A percentile compares a stretch with the other conserved stretches of the same genome.
These are phyloP conservation scores for Mycalesis mineus DNA, from an alignment of 2,888 invertebrate species.

Conservation along the genomic window DNA sequence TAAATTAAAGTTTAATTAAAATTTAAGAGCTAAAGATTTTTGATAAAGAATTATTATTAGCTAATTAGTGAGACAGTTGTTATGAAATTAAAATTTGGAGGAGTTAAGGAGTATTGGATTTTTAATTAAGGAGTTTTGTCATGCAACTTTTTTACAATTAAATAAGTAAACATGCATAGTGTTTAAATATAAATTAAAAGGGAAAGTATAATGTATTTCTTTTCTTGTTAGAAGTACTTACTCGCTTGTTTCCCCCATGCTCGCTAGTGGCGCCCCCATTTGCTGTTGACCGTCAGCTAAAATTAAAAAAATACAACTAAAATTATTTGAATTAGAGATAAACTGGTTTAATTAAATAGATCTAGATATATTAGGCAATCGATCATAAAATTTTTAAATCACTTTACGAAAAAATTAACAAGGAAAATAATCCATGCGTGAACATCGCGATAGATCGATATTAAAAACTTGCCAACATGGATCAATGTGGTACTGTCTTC, in stretches of 20 bases:
- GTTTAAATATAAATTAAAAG: not conserved
- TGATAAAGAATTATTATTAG: too few relatives aligned
- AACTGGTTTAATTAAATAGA: too few relatives aligned
- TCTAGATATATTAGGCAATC: too few relatives aligned
- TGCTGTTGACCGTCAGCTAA: conserved; percentile 73
- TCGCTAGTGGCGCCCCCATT: conserved; percentile 79
- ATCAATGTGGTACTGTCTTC: too few relatives aligned
- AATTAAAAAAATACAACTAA: conserved; percentile 19
- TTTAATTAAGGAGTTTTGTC: not conserved
- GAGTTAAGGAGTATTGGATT: not conserved
- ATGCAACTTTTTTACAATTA: conserved; percentile 5
- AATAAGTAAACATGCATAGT: conserved; percentile 9
- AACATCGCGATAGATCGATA: too few relatives aligned
- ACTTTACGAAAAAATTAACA: too few relatives aligned
- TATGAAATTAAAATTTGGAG: not conserved
- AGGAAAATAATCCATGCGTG: too few relatives aligned
- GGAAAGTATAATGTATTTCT: not conserved
- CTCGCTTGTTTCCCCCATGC: conserved; percentile 82
- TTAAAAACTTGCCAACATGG: too few relatives aligned
- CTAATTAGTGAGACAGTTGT: not conserved
- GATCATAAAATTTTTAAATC: too few relatives aligned
- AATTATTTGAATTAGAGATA: too few relatives aligned
- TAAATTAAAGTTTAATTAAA: too few relatives aligned
- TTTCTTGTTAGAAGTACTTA: conserved; percentile 57
- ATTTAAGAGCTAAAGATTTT: too few relatives aligned